Conservation (phyloP, 1,140 invertebrate genomes). For the Augochlora pura region DNA sequence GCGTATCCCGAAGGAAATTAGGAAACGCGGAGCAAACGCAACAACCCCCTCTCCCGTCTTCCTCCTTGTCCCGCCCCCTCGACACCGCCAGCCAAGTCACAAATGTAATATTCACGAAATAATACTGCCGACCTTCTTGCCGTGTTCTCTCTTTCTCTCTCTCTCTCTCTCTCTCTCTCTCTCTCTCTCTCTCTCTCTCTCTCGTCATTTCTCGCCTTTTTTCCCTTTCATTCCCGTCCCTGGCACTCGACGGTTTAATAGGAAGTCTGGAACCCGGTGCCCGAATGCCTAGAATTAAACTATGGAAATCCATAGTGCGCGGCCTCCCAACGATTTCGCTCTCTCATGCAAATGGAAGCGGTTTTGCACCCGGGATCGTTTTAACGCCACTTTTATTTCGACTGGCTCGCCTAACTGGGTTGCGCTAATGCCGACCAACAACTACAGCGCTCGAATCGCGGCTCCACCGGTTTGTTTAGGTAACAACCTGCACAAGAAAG, state of each 20-base stretch:
- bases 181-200: background rate
- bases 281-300: constrained; percentile 45
- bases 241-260: constrained; percentile 39
- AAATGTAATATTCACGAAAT: constrained; percentile 79
- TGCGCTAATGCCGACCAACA: background rate
- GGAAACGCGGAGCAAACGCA: constrained; percentile 70
- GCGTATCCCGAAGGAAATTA: constrained; percentile 80
- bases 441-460: background rate
- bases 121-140: constrained; percentile 67
- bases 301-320: constrained; percentile 42
- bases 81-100: constrained; percentile 52
- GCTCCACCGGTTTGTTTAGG: background rate
- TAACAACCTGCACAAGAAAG: background rate
- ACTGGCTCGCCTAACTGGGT: too few species aligned
- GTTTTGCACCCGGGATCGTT: background rate
- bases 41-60: constrained; percentile 1
- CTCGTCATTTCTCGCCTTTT: constrained; percentile 2
- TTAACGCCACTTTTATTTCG: background rate
- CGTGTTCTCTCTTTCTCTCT: constrained; percentile 24
- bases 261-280: constrained; percentile 30
- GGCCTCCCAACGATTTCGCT: constrained; percentile 32
- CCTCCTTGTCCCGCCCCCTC: constrained; percentile 1
- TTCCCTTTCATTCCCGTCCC: background rate
- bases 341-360: constrained; percentile 45
- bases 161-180: constrained; percentile 1